These are phyloP conservation scores for Apamea crenata DNA, from an alignment of 2,888 invertebrate genomes.

Conservation along the genomic window DNA sequence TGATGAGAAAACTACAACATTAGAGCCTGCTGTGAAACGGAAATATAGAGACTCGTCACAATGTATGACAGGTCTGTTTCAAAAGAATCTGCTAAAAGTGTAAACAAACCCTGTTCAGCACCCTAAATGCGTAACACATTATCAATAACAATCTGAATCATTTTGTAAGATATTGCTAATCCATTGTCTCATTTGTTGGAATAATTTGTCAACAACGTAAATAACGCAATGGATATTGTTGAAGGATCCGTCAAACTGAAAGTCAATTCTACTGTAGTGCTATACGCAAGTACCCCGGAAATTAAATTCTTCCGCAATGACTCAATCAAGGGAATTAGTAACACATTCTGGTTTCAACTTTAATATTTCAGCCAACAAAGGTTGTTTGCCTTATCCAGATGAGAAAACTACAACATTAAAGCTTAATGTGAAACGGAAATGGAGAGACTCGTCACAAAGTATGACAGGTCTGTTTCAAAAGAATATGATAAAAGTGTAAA, in stretches of 20 bases:
- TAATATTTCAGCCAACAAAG: not conserved
- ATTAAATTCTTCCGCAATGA: not conserved
- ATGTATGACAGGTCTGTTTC: no score
- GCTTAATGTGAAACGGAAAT: not conserved
- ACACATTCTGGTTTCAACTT: not conserved
- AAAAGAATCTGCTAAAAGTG: no score
- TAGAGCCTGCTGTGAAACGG: no score
- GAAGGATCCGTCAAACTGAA: not conserved
- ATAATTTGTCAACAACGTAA: not conserved
- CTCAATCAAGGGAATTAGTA: not conserved
- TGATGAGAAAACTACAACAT: no score
- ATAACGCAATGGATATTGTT: not conserved
- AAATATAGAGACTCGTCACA: no score
- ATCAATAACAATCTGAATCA: not conserved
- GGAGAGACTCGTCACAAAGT: not conserved
- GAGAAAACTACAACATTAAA: not conserved
- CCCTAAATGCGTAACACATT: no score
- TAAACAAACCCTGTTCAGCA: no score
- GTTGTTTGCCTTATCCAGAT: not conserved
- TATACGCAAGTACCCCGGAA: not conserved
- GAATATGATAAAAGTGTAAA: no score
- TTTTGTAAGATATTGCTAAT: not conserved
- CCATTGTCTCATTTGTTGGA: not conserved
- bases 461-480: not conserved
- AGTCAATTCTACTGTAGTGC: not conserved